Evolutionary conservation across 2,797 vertebrate genomes (phyloP).

Genomic region (Vultur gryphus): DNA sequence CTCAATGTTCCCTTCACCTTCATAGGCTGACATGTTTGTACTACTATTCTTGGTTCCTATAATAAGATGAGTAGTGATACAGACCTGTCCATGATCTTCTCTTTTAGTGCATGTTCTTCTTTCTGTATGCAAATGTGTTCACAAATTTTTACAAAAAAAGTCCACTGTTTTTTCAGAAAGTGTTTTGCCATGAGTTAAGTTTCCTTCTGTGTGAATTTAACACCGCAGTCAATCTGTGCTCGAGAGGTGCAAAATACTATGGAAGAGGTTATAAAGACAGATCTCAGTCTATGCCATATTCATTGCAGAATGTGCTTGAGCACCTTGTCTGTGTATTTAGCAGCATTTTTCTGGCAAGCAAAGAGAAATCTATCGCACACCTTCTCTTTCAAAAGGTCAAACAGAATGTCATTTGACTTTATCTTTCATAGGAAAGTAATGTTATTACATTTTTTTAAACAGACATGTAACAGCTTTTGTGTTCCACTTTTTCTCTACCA

Average conservation of each 20-base stretch:
- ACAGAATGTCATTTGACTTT: background rate
- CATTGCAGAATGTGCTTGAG: fast-evolving
- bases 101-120: background rate
- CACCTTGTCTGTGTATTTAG: background rate
- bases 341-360: background rate
- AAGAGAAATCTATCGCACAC: background rate
- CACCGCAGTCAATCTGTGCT: background rate
- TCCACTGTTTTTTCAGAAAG: background rate
- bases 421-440: background rate
- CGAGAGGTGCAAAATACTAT: background rate
- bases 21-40: background rate
- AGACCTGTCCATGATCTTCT: background rate
- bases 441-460: background rate
- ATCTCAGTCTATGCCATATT: background rate
- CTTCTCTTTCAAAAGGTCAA: background rate
- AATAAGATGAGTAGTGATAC: background rate
- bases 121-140: background rate
- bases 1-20: background rate
- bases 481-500: background rate
- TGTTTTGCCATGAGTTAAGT: background rate
- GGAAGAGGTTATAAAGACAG: background rate
- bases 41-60: background rate
- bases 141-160: background rate
- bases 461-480: background rate
- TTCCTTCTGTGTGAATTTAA: background rate